phyloP scores from a whole-genome alignment of 2,888 invertebrate species.

The Neoascia interrupta region DNA sequence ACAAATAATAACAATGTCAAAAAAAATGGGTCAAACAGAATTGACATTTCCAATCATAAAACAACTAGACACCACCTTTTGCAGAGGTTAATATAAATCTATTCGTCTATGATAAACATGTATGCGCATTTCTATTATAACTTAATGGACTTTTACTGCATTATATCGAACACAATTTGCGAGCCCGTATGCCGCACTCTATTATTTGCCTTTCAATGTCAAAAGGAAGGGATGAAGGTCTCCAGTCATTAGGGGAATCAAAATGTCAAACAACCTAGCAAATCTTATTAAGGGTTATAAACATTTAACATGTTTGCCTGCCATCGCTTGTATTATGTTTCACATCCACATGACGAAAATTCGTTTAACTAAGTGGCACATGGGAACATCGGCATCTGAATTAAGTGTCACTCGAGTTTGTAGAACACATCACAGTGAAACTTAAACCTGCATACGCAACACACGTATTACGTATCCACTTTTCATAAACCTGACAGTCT shows the following conservation, averaged over 20 bases:
- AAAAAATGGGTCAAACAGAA: too few species aligned
- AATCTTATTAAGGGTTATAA: slow-evolving; percentile 28
- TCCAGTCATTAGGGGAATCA: slow-evolving; percentile 28
- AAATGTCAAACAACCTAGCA: slow-evolving; percentile 36
- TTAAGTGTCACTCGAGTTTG: slow-evolving; percentile 47
- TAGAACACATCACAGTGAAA: slow-evolving; percentile 10
- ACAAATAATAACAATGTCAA: too few species aligned
- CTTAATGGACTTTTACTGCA: slow-evolving; percentile 33
- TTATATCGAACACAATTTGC: slow-evolving; percentile 14
- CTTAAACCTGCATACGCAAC: slow-evolving; percentile 45
- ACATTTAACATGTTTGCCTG: neutral
- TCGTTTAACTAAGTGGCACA: slow-evolving; percentile 67
- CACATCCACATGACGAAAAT: slow-evolving; percentile 40
- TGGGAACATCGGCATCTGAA: slow-evolving; percentile 61
- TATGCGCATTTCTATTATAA: slow-evolving; percentile 34
- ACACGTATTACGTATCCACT: too few species aligned
- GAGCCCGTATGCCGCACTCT: slow-evolving; percentile 3
- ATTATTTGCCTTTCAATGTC: neutral
- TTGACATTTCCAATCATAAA: too few species aligned
- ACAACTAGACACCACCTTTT: too few species aligned
- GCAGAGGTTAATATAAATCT: too few species aligned
- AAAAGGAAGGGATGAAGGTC: slow-evolving; percentile 6
- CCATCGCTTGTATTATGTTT: too few species aligned
- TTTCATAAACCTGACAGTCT: slow-evolving; percentile 18
- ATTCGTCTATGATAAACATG: too few species aligned